phyloP scores from a whole-genome alignment of 2,797 vertebrate species.

The Gymnocypris eckloni region DNA sequence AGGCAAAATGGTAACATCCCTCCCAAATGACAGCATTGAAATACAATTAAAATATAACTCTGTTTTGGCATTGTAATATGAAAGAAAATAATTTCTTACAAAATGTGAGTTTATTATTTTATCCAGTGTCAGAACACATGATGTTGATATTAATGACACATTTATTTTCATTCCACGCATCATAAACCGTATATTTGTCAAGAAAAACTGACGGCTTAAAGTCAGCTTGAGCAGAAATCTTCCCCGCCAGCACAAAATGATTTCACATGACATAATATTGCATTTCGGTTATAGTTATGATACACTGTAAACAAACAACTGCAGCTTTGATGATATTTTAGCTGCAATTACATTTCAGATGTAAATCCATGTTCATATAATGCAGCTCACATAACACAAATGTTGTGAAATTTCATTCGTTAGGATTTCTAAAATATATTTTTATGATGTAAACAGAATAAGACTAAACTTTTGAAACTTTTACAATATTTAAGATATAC shows the following conservation, averaged over 20 bases:
- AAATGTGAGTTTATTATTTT: background rate
- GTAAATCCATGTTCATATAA: background rate
- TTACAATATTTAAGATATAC: background rate
- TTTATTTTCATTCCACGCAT: background rate
- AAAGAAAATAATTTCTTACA: no score
- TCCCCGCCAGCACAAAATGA: background rate
- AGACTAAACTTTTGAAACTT: background rate
- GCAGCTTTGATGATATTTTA: background rate
- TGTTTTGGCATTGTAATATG: no score
- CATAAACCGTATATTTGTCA: background rate
- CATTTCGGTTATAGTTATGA: background rate
- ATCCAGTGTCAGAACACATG: background rate
- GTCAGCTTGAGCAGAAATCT: background rate
- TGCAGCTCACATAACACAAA: background rate
- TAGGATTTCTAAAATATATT: background rate
- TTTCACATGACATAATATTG: background rate
- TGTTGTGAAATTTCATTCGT: background rate
- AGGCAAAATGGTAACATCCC: no score
- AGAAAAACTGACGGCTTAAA: background rate
- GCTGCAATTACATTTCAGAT: background rate
- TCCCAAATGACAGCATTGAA: no score
- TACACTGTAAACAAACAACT: slow-evolving; percentile 4
- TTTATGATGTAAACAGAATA: background rate
- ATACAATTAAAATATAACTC: no score
- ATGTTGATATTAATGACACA: background rate